phyloP scores from a whole-genome alignment of 2,113 vertebrate species.

The Nibea albiflora region DNA sequence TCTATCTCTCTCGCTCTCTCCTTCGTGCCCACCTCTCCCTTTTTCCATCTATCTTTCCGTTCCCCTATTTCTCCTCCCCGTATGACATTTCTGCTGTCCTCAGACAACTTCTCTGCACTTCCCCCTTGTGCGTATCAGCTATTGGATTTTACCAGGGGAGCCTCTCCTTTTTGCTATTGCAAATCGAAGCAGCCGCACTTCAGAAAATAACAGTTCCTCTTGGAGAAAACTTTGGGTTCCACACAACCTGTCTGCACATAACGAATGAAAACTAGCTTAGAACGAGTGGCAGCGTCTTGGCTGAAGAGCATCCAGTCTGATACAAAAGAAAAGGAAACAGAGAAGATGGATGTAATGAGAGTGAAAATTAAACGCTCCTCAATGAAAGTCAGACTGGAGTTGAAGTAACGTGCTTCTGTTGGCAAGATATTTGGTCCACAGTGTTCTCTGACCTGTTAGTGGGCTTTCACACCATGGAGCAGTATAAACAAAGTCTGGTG shows the following conservation, averaged over 20 bases:
- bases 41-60: conserved; percentile 55
- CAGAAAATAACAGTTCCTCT: conserved; percentile 41
- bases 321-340: not conserved
- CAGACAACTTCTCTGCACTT: conserved; percentile 48
- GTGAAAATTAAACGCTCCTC: not conserved
- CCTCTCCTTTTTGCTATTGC: conserved; percentile 29
- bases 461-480: not conserved
- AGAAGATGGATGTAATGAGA: not conserved
- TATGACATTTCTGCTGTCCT: conserved; percentile 65
- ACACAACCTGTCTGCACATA: conserved; percentile 3
- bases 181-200: conserved; percentile 48
- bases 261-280: conserved; percentile 14
- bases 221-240: conserved; percentile 34
- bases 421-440: not conserved
- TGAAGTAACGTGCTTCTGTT: not conserved
- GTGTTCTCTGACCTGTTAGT: not conserved
- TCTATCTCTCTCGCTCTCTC: conserved; percentile 34
- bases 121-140: conserved; percentile 1
- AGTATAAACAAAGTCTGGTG: not conserved
- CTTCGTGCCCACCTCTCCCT: conserved; percentile 17
- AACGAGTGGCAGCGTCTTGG: not conserved
- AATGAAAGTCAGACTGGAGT: not conserved
- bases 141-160: conserved; percentile 57
- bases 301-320: conserved; percentile 10
- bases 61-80: conserved; percentile 48